Base-by-base conservation (phyloP, 37 sponge, comb jelly and placozoan species). In the Ephydatia muelleri region DNA sequence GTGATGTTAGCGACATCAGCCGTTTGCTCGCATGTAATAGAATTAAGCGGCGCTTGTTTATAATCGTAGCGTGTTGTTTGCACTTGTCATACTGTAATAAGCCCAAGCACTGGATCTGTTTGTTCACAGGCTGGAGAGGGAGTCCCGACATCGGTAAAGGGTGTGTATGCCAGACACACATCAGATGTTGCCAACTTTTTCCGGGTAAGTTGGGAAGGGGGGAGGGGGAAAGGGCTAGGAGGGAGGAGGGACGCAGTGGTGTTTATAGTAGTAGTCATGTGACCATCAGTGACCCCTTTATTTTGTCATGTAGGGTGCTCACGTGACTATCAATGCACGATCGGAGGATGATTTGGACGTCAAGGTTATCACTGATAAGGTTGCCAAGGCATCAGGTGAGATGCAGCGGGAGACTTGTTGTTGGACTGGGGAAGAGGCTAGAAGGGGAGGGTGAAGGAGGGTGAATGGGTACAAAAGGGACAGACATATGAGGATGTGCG, bases 301-400 rank as follows among this genome's bases (percentile, higher is more conserved):
- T 19, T 68, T 13, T 4, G 27, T 27, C 72, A 34, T 68, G 1
- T 71, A 95, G 88, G 88, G 93, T 36, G 86, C 91, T 33, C 97
- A 96, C 73, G 94, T 96, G 49, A 91, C 90, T 57, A 89, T 96
- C 80, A 91, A 93, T 78, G 97, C 97, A 31, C 83, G 97, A 29
- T 84, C 83, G 31, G 97, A 96, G 73, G 91, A 93, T 30, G 97
- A 96, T 68, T 39, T 96, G 67, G 97, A 96, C 28, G 88, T 84
- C 30, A 85, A 86, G 39, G 72, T 70, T 27, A 77, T 96, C n/a
- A 29, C 81, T 75, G 88, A 89, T 67, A 96, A 93, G 86, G 92
- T 96, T 49, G 34, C 94, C 39, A 96, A 93, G 81, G 89, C 97
- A 27, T 96, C 97, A 68, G 94, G 93, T 93, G 48, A 38, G 80